These are phyloP conservation scores for Cantharis flavilabris DNA, from an alignment of 2,888 invertebrate genomes.

Conservation along the genomic window DNA sequence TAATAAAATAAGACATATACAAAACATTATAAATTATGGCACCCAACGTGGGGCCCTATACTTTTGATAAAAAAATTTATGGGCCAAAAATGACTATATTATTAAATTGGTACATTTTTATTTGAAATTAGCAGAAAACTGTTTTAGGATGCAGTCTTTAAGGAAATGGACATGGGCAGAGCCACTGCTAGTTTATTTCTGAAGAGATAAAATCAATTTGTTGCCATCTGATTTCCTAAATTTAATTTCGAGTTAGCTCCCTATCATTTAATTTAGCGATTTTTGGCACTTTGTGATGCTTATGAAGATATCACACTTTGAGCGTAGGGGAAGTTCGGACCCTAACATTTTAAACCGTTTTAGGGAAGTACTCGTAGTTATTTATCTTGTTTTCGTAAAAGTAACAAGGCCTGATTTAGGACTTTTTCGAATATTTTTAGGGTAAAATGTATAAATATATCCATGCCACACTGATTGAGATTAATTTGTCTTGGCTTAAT, in stretches of 20 bases:
- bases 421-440: conserved; percentile 16
- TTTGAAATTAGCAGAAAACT: no score
- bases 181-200: no score
- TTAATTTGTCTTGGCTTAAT: conserved; percentile 17
- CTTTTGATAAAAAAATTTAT: no score
- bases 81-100: no score
- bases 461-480: conserved; percentile 16
- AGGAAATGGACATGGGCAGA: neutral
- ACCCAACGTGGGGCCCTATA: no score
- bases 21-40: no score
- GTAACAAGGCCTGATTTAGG: conserved; percentile 4
- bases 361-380: neutral
- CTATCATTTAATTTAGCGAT: neutral
- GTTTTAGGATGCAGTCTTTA: no score
- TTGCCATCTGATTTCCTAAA: neutral
- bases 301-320: neutral
- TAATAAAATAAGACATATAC: no score
- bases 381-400: neutral
- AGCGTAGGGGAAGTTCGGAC: neutral
- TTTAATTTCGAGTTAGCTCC: neutral
- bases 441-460: conserved; percentile 15
- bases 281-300: neutral
- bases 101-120: no score
- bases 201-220: neutral
- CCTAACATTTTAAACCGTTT: neutral